Evolutionary conservation across 2,888 invertebrate species (phyloP).

Genomic region (Cryptocephalus primarius): DNA sequence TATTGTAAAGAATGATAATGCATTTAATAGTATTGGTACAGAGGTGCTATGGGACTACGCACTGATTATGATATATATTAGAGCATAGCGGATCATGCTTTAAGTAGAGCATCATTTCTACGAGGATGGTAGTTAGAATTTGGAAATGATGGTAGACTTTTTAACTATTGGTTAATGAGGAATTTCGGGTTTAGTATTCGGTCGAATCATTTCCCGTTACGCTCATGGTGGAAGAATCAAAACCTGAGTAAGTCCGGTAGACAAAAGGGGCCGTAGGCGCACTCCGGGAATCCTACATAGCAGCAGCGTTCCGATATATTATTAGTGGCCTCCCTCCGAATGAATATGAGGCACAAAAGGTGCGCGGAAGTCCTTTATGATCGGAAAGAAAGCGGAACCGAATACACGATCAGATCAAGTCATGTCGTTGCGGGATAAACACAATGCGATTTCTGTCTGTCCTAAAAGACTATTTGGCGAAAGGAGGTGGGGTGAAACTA

Average conservation of each 20-base stretch:
- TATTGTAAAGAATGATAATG: too few species aligned
- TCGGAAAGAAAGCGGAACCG: conserved; percentile 30
- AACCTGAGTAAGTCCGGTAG: conserved; percentile 20
- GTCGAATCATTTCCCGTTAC: too few species aligned
- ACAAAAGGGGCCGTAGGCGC: conserved; percentile 30
- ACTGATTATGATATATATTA: too few species aligned
- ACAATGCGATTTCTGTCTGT: conserved; percentile 19
- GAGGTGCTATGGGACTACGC: too few species aligned
- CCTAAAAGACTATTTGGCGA: conserved; percentile 17
- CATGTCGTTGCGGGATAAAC: conserved; percentile 29
- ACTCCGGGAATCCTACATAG: conserved; percentile 24
- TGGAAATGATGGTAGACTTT: too few species aligned
- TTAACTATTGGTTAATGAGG: too few species aligned
- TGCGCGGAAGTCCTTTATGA: conserved; percentile 37
- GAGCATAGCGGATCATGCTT: too few species aligned
- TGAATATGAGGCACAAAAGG: conserved; percentile 32
- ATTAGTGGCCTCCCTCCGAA: conserved; percentile 33
- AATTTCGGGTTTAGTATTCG: too few species aligned
- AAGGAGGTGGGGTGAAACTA: conserved; percentile 23
- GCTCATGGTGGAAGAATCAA: conserved; percentile 12
- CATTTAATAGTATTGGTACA: too few species aligned
- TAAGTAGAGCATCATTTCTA: too few species aligned
- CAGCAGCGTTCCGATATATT: conserved; percentile 31
- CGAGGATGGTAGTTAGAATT: too few species aligned
- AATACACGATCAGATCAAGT: conserved; percentile 34